Conservation (phyloP, 1,140 invertebrate genomes). For the Tetraneura akinire region DNA sequence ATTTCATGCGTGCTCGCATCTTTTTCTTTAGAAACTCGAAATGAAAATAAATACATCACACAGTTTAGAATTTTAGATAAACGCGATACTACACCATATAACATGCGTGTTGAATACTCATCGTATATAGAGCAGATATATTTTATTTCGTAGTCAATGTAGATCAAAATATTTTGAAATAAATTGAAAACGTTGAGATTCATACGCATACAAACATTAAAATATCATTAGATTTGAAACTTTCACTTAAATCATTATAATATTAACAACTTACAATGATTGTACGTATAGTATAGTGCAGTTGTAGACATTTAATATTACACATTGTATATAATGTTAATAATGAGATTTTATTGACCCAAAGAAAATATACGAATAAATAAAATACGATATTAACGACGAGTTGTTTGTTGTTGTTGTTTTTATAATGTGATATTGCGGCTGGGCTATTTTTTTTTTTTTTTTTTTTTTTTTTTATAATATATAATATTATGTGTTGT, state of each 20-base stretch:
- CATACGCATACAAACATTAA: conserved; percentile 9
- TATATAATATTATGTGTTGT: too few species aligned
- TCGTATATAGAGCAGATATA: too few species aligned
- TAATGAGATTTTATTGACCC: neutral
- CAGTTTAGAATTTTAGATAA: too few species aligned
- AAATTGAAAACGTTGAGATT: conserved; percentile 12
- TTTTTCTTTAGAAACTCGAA: too few species aligned
- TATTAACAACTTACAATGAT: neutral
- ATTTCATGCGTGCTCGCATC: too few species aligned
- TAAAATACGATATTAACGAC: neutral
- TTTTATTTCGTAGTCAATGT: too few species aligned
- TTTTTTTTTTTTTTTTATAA: too few species aligned
- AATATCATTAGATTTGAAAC: conserved; percentile 36
- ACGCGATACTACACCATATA: too few species aligned
- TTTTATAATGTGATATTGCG: too few species aligned
- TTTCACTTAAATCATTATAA: conserved; percentile 23
- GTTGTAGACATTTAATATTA: neutral
- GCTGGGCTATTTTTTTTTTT: neutral
- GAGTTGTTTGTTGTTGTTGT: too few species aligned
- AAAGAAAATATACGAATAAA: neutral
- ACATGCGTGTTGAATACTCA: too few species aligned
- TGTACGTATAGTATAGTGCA: neutral
- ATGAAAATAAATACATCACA: too few species aligned
- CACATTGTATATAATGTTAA: neutral
- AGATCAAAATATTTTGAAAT: conserved; percentile 2